Conservation (phyloP, 2,113 vertebrate genomes). For the Tapirus terrestris region DNA sequence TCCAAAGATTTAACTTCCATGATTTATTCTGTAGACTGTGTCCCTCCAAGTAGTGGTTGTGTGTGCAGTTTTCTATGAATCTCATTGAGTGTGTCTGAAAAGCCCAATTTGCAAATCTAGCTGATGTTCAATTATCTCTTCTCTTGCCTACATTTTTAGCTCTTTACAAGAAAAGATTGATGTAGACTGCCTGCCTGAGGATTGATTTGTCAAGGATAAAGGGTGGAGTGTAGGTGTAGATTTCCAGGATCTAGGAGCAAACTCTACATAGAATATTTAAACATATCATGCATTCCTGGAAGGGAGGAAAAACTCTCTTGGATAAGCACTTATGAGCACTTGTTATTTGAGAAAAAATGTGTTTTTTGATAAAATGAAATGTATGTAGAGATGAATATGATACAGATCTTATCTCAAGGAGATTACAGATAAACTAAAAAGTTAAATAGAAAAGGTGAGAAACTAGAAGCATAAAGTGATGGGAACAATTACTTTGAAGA, state of each 20-base stretch:
- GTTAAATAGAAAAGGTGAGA: constrained; percentile 2
- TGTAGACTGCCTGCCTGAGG: not conserved
- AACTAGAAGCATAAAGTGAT: not conserved
- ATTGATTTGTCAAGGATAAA: not conserved
- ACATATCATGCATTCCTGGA: not conserved
- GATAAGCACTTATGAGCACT: not conserved
- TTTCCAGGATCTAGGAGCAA: not conserved
- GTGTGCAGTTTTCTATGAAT: not conserved
- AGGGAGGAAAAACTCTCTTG: not conserved
- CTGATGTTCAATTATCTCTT: not conserved
- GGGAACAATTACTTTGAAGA: not conserved
- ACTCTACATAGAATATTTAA: not conserved
- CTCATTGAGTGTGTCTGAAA: not conserved
- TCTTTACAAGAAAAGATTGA: not conserved
- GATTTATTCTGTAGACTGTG: not conserved
- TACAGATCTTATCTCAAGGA: not conserved
- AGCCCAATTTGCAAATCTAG: not conserved
- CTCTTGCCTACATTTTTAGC: not conserved
- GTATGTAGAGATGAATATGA: not conserved
- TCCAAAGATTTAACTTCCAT: not conserved
- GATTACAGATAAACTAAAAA: not conserved
- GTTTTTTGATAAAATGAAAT: not conserved
- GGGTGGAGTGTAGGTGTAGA: not conserved
- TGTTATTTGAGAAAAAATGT: not conserved
- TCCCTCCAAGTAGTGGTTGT: not conserved